phyloP scores from a whole-genome alignment of 1,140 invertebrate genomes.

The Drosophila subobscura region DNA sequence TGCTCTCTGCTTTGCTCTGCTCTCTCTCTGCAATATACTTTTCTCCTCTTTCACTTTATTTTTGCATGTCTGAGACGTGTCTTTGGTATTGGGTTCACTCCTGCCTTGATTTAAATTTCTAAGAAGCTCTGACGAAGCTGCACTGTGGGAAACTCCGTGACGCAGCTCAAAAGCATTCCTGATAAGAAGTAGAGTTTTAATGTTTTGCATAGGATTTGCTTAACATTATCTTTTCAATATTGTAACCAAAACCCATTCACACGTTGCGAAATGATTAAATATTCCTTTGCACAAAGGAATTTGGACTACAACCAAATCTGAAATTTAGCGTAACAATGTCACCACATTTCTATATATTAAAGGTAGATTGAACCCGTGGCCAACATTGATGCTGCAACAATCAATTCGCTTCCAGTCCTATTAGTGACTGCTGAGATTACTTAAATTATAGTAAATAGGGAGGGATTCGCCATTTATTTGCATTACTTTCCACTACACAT shows the following conservation, averaged over 20 bases:
- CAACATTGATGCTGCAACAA: no score
- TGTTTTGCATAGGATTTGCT: slow-evolving; percentile 1
- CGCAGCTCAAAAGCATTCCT: no score
- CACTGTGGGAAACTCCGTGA: slow-evolving; percentile 24
- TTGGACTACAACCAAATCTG: no score
- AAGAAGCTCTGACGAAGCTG: slow-evolving; percentile 16
- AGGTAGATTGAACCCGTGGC: no score
- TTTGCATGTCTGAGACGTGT: slow-evolving; percentile 62
- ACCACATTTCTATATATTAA: no score
- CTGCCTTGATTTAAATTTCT: slow-evolving; percentile 52
- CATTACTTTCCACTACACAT: not conserved
- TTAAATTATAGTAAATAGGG: no score
- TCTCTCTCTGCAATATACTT: not conserved
- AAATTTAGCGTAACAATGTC: no score
- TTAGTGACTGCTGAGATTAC: no score
- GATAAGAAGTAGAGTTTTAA: not conserved
- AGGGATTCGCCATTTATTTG: not conserved
- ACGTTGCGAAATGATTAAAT: no score
- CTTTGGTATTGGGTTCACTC: slow-evolving; percentile 20
- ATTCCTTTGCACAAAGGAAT: no score
- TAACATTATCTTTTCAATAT: not conserved
- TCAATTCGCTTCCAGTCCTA: no score
- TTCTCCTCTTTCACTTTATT: slow-evolving; percentile 14
- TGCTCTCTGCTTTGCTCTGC: slow-evolving; percentile 9
- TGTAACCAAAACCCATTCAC: no score